phyloP scores from a whole-genome alignment of 2,113 vertebrate species.

The Catharus bicknelli region DNA sequence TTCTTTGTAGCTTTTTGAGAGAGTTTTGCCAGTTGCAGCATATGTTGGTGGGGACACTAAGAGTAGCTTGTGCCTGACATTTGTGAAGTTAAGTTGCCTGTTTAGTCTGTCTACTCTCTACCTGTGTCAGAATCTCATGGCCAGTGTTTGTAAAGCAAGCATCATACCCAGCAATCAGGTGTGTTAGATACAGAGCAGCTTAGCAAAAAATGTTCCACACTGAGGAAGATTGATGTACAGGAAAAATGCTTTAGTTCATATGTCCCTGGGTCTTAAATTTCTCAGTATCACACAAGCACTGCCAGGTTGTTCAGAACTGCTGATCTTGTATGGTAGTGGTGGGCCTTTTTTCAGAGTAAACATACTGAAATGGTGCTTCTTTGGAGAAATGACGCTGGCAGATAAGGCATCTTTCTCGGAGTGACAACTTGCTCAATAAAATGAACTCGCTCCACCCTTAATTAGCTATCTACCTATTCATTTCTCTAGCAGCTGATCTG shows the following conservation, averaged over 20 bases:
- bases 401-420: not conserved
- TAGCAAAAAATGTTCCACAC: not conserved
- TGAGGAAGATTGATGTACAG: not conserved
- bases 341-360: not conserved
- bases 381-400: not conserved
- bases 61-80: not conserved
- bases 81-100: not conserved
- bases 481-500: not conserved
- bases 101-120: not conserved
- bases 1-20: not conserved
- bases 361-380: not conserved
- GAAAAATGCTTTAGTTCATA: not conserved
- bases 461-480: not conserved
- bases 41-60: not conserved
- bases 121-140: not conserved
- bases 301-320: not conserved
- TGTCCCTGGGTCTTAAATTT: not conserved
- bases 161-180: not conserved
- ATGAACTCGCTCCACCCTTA: not conserved
- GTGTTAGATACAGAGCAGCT: not conserved
- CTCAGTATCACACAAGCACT: accelerated
- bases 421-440: not conserved
- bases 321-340: not conserved
- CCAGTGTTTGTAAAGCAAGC: not conserved
- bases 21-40: not conserved